Percentiles rank a stretch among this genome's conserved stretches.
These are phyloP conservation scores for Helogale parvula DNA, from an alignment of 2,113 vertebrate species.

Conservation along the genomic window DNA sequence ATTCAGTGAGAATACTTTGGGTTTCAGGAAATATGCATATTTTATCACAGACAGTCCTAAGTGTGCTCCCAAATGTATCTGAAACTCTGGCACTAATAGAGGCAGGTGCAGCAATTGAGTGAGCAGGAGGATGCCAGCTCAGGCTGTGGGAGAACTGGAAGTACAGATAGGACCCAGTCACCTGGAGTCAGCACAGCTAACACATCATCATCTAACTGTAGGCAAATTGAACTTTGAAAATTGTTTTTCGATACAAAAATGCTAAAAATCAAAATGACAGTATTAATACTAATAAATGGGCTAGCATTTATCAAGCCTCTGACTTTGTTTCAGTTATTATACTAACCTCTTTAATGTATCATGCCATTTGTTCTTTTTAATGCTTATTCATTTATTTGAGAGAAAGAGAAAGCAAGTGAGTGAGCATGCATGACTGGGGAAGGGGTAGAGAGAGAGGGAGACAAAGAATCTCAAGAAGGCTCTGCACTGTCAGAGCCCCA, in stretches of 20 bases:
- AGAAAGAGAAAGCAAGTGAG: no score
- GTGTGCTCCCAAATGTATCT: slow-evolving; percentile 55
- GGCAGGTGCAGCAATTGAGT: background rate
- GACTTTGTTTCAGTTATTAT: background rate
- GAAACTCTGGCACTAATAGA: slow-evolving; percentile 14
- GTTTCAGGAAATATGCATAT: slow-evolving; percentile 81
- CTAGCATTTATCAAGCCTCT: background rate
- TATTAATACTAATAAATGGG: background rate
- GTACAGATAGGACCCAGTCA: background rate
- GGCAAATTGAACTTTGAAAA: slow-evolving; percentile 4
- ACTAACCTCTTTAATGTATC: background rate
- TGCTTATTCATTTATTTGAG: no score
- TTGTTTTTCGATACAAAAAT: background rate
- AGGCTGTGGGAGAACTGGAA: background rate
- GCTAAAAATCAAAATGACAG: background rate
- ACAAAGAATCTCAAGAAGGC: no score
- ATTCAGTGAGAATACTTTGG: slow-evolving; percentile 78
- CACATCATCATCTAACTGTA: background rate
- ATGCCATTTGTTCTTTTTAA: no score
- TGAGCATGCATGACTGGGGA: no score
- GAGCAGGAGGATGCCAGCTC: background rate
- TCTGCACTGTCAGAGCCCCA: no score
- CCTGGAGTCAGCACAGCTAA: background rate
- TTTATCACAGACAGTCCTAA: slow-evolving; percentile 76
- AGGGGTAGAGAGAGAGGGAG: no score